Conservation (phyloP, 1,140 invertebrate species). For the Eciton burchellii region DNA sequence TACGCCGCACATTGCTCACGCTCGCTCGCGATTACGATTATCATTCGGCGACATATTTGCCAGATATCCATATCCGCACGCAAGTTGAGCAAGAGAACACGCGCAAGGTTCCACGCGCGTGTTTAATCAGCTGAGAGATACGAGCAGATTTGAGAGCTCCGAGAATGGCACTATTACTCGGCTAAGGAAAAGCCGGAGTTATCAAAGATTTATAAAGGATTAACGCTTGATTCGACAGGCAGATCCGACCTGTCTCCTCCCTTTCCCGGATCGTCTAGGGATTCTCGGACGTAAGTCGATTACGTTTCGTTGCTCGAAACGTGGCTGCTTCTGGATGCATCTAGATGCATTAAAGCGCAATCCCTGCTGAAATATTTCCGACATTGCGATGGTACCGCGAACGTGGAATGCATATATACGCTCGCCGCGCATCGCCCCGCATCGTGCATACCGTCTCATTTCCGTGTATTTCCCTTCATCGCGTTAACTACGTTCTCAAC, state of each 20-base stretch:
- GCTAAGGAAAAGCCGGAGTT: neutral
- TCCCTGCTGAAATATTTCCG: conserved; percentile 47
- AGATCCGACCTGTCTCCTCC: neutral
- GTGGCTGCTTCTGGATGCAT: conserved; percentile 43
- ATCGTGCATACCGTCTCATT: conserved; percentile 53
- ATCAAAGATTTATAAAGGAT: conserved; percentile 18
- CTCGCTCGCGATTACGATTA: neutral
- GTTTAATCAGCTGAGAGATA: neutral
- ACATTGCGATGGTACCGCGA: conserved; percentile 23
- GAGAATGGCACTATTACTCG: too few relatives aligned
- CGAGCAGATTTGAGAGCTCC: neutral
- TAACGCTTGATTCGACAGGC: neutral
- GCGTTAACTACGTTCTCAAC: conserved; percentile 64
- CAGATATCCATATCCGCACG: too few relatives aligned
- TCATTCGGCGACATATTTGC: too few relatives aligned
- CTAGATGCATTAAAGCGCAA: conserved; percentile 45
- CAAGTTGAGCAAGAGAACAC: too few relatives aligned
- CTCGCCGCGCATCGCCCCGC: conserved; percentile 9
- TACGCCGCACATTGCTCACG: conserved; percentile 1
- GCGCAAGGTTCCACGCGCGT: neutral
- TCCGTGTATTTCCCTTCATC: conserved; percentile 66
- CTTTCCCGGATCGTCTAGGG: too few relatives aligned
- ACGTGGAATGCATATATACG: conserved; percentile 32
- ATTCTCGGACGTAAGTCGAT: neutral
- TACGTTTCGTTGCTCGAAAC: conserved; percentile 9